phyloP scores from a whole-genome alignment of 1,140 invertebrate genomes.

The Rhyzopertha dominica region DNA sequence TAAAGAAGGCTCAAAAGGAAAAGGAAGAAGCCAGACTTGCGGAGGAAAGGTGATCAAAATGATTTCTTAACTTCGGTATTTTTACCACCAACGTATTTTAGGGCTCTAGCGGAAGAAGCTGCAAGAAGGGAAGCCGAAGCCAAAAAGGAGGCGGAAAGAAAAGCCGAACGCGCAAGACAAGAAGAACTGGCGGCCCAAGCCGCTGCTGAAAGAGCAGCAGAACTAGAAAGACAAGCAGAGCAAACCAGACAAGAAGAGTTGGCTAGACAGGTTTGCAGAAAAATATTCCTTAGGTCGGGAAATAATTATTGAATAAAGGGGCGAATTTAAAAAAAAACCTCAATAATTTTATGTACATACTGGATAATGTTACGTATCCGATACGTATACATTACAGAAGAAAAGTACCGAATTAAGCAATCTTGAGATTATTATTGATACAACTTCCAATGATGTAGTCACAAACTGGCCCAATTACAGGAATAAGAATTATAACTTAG shows the following conservation, averaged over 20 bases:
- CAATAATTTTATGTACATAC: no score
- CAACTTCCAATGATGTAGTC: no score
- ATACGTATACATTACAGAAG: no score
- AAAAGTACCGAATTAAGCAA: no score
- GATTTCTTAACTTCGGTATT: neutral
- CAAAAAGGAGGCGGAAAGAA: constrained; percentile 35
- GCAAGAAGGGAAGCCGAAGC: constrained; percentile 39
- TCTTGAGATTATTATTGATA: no score
- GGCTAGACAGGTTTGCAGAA: constrained; percentile 32
- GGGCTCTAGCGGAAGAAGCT: constrained; percentile 43
- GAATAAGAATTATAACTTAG: no score
- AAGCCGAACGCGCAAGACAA: constrained; percentile 43
- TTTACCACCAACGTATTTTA: constrained; percentile 13
- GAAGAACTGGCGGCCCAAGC: constrained; percentile 45
- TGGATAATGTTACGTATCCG: no score
- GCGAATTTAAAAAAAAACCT: no score
- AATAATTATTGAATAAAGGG: no score
- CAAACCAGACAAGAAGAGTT: constrained; percentile 37
- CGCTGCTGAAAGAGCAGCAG: constrained; percentile 45
- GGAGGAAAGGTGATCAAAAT: constrained; percentile 53
- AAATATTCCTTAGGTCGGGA: no score
- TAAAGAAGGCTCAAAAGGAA: constrained; percentile 53
- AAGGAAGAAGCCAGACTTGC: constrained; percentile 55
- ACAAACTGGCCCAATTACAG: no score
- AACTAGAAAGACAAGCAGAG: constrained; percentile 46